A percentile compares a stretch with the other conserved stretches of the same genome.
Evolutionary conservation across 2,888 invertebrate genomes (phyloP).

Genomic region (Dusona sp.): DNA sequence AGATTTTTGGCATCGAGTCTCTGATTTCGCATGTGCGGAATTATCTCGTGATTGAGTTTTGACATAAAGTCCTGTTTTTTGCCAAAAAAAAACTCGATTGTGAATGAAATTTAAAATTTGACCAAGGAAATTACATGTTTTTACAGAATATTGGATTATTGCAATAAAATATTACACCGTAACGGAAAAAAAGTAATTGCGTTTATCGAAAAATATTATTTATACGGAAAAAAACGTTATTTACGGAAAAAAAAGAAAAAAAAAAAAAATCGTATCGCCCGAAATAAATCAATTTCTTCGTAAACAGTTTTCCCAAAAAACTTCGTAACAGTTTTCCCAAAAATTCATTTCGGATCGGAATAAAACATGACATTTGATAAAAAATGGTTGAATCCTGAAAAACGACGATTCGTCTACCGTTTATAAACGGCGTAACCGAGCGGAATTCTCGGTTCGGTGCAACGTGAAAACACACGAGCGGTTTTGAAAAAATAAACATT

Average conservation of each 20-base stretch:
- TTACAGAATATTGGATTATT: neutral
- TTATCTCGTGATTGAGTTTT: slow-evolving; percentile 12
- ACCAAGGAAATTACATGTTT: neutral
- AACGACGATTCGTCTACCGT: neutral
- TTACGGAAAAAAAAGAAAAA: neutral
- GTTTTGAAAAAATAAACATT: slow-evolving; percentile 55
- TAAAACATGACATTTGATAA: neutral
- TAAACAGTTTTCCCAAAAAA: neutral
- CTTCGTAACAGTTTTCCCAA: too few species aligned
- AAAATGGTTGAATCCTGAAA: neutral
- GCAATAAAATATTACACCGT: neutral
- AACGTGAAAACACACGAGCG: slow-evolving; percentile 23
- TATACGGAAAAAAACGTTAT: neutral
- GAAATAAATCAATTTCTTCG: neutral
- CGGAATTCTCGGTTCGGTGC: slow-evolving; percentile 15
- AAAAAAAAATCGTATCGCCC: neutral
- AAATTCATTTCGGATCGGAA: neutral
- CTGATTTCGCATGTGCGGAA: neutral
- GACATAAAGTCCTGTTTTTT: slow-evolving; percentile 6
- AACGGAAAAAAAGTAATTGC: neutral
- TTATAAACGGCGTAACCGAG: slow-evolving; percentile 14
- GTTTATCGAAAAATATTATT: neutral
- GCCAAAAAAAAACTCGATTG: neutral
- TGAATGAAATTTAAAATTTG: neutral
- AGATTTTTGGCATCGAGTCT: slow-evolving; percentile 10